Base-by-base conservation (phyloP, 92 coral and sea anemone genomes). In the Bergia puertoricense region DNA sequence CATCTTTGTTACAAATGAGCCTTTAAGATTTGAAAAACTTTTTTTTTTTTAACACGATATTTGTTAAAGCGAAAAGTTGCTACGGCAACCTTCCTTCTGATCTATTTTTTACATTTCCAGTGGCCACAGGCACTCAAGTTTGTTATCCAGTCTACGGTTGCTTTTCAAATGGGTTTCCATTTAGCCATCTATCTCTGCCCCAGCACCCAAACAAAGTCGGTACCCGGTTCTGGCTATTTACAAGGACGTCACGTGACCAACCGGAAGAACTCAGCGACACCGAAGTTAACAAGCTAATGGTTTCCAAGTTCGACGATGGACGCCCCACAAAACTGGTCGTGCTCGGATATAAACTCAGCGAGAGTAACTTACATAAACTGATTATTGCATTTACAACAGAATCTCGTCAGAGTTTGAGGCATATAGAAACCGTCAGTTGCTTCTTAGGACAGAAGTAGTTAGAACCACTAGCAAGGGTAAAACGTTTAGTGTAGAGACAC, bases 121-220 rank as follows among this genome's bases (percentile, higher is more conserved):
- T 40, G 1, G n/a, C 42, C 18, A 15, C 78, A 72, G 78, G 78
- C 6, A 40, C 15, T 40, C 8, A 40, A 42, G 85, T 91, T 42
- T 93, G 94, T 79, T 93, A 82, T 81, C 85, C 86, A 16, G 56
- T 30, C 36, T 93, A 82, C 67, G 96, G 96, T 5, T 93, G 96
- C 51, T 93, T 93, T 72, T 67, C 91, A 40, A 89, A 82, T 40
- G 86, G 38, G 2, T 15, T 66, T 38, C 92, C 92, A 18, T 89
- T 93, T 86, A 48, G 82, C 42, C 88, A 74, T 22, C 48, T 74
- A 22, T 85, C 94, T 23, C 80, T 93, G 37, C 96, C 94, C 20
- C 83, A 88, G 39, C 79, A 90, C 73, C 96, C 94, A 16, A 78
- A 76, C 43, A 73, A 86, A 7, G 79, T 93, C 38, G 72, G 65